phyloP scores from a whole-genome alignment of 2,113 vertebrate genomes.

The Chaetodon auriga region DNA sequence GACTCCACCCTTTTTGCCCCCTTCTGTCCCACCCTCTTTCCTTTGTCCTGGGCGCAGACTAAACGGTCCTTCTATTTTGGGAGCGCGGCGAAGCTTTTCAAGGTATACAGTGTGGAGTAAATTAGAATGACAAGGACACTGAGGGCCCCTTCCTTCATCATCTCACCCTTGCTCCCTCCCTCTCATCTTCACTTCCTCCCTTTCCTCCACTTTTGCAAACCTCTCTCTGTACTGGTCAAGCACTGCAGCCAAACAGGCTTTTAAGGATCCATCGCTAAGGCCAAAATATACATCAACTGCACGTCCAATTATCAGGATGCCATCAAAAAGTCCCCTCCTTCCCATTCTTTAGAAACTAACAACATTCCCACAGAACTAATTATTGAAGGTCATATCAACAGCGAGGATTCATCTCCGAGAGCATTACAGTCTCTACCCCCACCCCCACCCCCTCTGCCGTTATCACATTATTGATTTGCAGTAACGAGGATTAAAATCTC shows the following conservation, averaged over 20 bases:
- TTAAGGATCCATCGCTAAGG: constrained; percentile 53
- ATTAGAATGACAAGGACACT: constrained; percentile 77
- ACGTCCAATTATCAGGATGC: constrained; percentile 26
- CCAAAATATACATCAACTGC: constrained; percentile 36
- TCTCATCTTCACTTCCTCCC: neutral
- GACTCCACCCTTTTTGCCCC: constrained; percentile 19
- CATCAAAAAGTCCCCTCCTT: constrained; percentile 17
- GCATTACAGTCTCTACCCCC: constrained; percentile 1
- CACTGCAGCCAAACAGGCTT: constrained; percentile 58
- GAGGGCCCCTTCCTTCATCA: constrained; percentile 52
- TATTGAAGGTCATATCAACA: constrained; percentile 44
- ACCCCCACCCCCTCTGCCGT: neutral
- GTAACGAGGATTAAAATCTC: constrained; percentile 14
- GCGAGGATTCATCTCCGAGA: constrained; percentile 26
- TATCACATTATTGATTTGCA: constrained; percentile 51
- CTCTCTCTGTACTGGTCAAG: constrained; percentile 49
- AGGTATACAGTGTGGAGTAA: constrained; percentile 66
- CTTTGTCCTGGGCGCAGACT: constrained; percentile 31
- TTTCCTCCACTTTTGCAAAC: constrained; percentile 16
- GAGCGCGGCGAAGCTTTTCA: constrained; percentile 60
- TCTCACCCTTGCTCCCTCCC: constrained; percentile 17
- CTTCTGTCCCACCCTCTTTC: constrained; percentile 16
- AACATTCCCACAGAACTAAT: constrained; percentile 22
- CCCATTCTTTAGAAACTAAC: constrained; percentile 1
- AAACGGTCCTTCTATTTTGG: constrained; percentile 57